Evolutionary conservation across 2,113 vertebrate genomes (phyloP), one percentile per base, ranked within the genome.

Genomic region (Chloroceryle aenea): DNA sequence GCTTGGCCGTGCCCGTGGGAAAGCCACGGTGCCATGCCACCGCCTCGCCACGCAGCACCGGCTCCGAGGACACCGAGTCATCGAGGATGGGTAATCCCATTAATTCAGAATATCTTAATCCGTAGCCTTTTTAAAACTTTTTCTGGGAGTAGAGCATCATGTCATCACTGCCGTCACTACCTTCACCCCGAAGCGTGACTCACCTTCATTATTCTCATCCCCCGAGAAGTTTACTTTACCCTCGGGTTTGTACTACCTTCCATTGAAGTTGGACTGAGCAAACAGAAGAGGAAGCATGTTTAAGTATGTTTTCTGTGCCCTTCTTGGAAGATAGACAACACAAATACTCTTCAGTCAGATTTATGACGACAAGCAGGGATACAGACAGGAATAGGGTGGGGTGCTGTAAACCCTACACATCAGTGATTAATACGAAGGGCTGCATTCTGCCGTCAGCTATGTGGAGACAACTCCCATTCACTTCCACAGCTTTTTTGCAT

Each of bases 261-360:
- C 79, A 78, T 56, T 97, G 96, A 97, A 93, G 82, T 81, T 82
- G 89, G 90, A 95, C 91, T 87, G 92, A 91, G 97, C 93, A 97
- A 98, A 97, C 97, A 98, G 96, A 43, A 96, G 75, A 97, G 97
- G 96, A 98, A 96, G 94, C 94, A 96, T 95, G 97, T 94, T 97
- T 89, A 97, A 97, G 96, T 96, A 83, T 96, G 97, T 96, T 97
- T 95, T 93, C 95, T 96, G 90, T 97, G 97, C 90, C 45, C 97
- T 97, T 97, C 97, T 98, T 98, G 97, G 98, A 98, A 96, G 91
- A 95, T 0, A 87, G 95, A 98, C 97, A 97, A 98, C 87, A 97
- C 90, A 98, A 98, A 98, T 97, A 98, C 93, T 97, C 95, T 77
- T 94, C 94, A 97, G 97, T 96, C 97, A 98, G 96, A 97, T 97